Evolutionary conservation across 2,888 invertebrate species (phyloP).

Genomic region (Macrophya alboannulata): DNA sequence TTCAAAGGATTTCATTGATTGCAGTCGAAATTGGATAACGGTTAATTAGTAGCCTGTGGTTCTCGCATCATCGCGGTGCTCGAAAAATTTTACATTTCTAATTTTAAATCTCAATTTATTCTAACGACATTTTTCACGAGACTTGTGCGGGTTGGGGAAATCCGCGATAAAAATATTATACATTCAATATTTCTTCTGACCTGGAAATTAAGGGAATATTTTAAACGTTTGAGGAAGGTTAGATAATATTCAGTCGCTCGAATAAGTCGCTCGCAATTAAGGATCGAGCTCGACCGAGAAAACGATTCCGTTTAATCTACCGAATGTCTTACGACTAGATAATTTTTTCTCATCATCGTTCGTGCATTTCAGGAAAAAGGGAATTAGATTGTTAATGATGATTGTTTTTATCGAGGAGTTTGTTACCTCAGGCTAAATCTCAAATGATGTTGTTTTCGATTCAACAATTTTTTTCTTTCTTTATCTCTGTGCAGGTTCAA

Average conservation of each 20-base stretch:
- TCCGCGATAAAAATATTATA: neutral
- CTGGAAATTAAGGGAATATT: conserved; percentile 1
- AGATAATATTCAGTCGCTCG: neutral
- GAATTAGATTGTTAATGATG: neutral
- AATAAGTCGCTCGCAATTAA: conserved; percentile 10
- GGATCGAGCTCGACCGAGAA: neutral
- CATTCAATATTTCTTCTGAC: conserved; percentile 9
- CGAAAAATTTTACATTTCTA: neutral
- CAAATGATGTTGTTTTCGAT: neutral
- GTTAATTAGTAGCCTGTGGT: neutral
- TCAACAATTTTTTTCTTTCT: neutral
- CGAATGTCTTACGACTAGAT: neutral
- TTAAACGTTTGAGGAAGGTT: conserved; percentile 4
- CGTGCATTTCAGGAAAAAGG: neutral
- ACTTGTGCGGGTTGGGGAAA: neutral
- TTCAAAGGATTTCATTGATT: conserved; percentile 11
- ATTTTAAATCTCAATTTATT: neutral
- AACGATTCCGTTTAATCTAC: neutral
- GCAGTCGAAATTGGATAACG: neutral
- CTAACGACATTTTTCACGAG: neutral
- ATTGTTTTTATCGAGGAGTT: neutral
- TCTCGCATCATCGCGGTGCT: neutral
- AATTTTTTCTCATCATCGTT: neutral
- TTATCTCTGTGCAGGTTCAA: neutral
- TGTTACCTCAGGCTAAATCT: neutral